Percentiles rank a stretch among this genome's conserved stretches.
phyloP scores from a whole-genome alignment of 2,113 vertebrate species.

The Caretta caretta region DNA sequence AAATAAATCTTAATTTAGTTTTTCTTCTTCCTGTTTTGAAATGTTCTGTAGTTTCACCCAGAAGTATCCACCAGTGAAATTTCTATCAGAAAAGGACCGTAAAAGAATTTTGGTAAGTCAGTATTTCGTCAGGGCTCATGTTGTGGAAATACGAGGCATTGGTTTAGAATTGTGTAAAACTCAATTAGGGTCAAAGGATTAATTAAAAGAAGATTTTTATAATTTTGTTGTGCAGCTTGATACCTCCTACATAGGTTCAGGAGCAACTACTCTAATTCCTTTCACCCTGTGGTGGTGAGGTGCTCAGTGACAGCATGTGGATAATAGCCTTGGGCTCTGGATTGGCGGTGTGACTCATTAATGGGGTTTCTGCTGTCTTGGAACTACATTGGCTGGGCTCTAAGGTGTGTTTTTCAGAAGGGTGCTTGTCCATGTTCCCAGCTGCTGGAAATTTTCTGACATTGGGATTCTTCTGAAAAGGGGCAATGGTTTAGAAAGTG shows the following conservation, averaged over 20 bases:
- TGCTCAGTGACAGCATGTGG: neutral
- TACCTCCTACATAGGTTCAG: neutral
- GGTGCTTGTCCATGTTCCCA: neutral
- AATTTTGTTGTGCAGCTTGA: accelerated
- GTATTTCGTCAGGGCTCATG: neutral
- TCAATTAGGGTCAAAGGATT: neutral
- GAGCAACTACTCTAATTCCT: neutral
- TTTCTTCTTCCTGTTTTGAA: slow-evolving; percentile 54
- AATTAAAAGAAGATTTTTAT: neutral
- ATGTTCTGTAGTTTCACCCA: slow-evolving; percentile 89
- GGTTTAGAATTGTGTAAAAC: neutral
- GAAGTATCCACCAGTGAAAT: slow-evolving; percentile 98
- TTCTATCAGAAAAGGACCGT: slow-evolving; percentile 97
- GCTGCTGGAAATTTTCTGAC: neutral
- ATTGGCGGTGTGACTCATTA: neutral
- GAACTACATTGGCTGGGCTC: neutral
- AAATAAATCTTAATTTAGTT: neutral
- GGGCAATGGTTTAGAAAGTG: neutral
- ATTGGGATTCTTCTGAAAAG: neutral
- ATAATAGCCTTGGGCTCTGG: neutral
- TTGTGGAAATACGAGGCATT: neutral
- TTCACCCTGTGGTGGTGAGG: neutral
- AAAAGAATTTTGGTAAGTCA: slow-evolving; percentile 97
- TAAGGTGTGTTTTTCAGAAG: neutral
- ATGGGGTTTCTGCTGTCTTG: neutral